A percentile compares a stretch with the other conserved stretches of the same genome.
Conservation (phyloP, 1,140 invertebrate genomes). For the Diabrotica virgifera region DNA sequence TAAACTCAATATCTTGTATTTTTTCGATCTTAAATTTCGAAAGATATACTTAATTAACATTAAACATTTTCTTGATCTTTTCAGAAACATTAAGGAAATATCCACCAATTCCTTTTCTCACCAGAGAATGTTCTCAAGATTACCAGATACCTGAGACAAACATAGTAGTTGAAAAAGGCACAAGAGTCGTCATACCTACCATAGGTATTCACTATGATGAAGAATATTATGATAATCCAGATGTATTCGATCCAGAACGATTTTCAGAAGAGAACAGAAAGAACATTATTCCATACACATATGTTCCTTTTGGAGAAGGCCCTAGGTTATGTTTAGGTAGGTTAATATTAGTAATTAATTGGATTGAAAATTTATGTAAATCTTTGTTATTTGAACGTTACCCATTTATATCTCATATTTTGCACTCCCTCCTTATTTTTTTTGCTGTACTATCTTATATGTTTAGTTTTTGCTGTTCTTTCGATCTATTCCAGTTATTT, state of each 20-base stretch:
- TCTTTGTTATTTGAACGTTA: too few relatives aligned
- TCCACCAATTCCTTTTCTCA: slow-evolving; percentile 50
- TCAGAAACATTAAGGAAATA: slow-evolving; percentile 57
- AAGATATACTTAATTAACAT: too few relatives aligned
- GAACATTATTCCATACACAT: background rate
- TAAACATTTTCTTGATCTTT: background rate
- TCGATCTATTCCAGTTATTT: too few relatives aligned
- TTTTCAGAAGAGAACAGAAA: slow-evolving; percentile 49
- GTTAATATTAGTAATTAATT: too few relatives aligned
- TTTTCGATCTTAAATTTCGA: too few relatives aligned
- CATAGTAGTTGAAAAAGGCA: slow-evolving; percentile 43
- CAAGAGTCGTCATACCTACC: slow-evolving; percentile 43
- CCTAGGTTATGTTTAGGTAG: slow-evolving; percentile 11
- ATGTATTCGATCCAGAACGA: slow-evolving; percentile 61
- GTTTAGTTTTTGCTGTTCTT: too few relatives aligned
- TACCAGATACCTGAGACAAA: slow-evolving; percentile 44
- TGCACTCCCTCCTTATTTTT: too few relatives aligned
- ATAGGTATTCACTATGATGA: slow-evolving; percentile 47
- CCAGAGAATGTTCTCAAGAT: slow-evolving; percentile 52
- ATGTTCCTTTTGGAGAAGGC: slow-evolving; percentile 15
- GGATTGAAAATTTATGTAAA: too few relatives aligned
- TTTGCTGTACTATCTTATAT: too few relatives aligned
- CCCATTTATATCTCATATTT: too few relatives aligned
- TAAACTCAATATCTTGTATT: background rate
- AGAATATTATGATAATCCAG: slow-evolving; percentile 57